Percentiles rank a stretch among this genome's conserved stretches.
These are phyloP conservation scores for Lysandra coridon DNA, from an alignment of 2,888 invertebrate genomes.

Conservation along the genomic window DNA sequence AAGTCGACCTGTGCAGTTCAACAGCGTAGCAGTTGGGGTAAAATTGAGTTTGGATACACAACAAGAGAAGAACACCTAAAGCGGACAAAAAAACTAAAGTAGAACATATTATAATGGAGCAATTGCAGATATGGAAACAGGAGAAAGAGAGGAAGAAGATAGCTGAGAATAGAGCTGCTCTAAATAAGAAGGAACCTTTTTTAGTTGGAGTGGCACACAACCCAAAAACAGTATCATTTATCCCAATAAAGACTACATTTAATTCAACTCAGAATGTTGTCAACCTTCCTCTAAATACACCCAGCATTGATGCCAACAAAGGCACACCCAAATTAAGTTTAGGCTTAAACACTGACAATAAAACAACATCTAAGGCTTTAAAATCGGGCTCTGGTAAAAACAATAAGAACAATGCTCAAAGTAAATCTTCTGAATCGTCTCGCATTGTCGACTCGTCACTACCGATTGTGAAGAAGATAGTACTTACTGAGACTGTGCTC, in stretches of 20 bases:
- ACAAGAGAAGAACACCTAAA: constrained; percentile 51
- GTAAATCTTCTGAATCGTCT: constrained; percentile 21
- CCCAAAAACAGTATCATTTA: constrained; percentile 69
- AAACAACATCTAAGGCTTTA: constrained; percentile 37
- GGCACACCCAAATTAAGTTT: background rate
- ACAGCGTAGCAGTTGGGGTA: constrained; percentile 63
- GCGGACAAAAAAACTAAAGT: constrained; percentile 46
- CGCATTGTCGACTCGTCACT: constrained; percentile 19
- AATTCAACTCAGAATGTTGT: constrained; percentile 59
- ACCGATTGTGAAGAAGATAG: background rate
- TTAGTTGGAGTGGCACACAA: constrained; percentile 56
- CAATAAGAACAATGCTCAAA: background rate
- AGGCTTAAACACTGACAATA: constrained; percentile 43
- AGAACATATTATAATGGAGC: constrained; percentile 58
- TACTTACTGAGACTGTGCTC: background rate
- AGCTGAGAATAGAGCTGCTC: constrained; percentile 45
- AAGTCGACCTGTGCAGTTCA: constrained; percentile 59
- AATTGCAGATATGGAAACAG: constrained; percentile 68
- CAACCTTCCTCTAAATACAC: constrained; percentile 49
- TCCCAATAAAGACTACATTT: constrained; percentile 78
- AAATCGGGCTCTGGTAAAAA: constrained; percentile 24
- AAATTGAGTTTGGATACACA: constrained; percentile 57
- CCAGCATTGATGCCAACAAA: background rate
- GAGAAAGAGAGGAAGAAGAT: constrained; percentile 66
- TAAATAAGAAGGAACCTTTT: constrained; percentile 67